Evolutionary conservation across 2,113 vertebrate genomes (phyloP), one percentile per base, ranked within the genome.

Genomic region (Mesitornis unicolor): DNA sequence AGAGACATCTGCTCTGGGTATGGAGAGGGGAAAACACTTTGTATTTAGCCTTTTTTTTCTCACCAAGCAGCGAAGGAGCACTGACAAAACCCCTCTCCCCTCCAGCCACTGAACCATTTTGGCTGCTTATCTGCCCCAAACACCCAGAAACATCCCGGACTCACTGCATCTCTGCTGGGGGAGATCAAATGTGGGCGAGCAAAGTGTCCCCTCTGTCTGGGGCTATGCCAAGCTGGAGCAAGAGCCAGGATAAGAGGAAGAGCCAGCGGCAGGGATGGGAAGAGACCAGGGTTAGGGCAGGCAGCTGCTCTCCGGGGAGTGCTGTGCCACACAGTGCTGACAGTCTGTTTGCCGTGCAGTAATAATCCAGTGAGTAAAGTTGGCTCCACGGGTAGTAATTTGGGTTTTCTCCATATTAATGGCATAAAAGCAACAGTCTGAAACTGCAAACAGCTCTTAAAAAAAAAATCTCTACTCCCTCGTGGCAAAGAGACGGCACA

Each of bases 381-480:
- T 78, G 13, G 51, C 90, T 93, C 63, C 45, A 57, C 0, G 3
- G 79, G 92, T 81, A 94, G 95, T 48, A 93, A 91, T 94, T 91
- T 74, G 93, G 88, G 85, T 90, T 94, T 94, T 91, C 78, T 88
- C 50, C 67, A 40, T 75, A 96, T 93, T 95, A 95, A 93, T 70
- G 56, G 87, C 75, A 88, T 91, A 94, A 96, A 97, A 84, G 93
- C 97, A 96, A 91, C 91, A 95, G 90, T 80, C 70, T 96, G 94
- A 96, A 92, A 96, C 68, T 36, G 79, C 91, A 95, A 97, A 97
- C 81, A 87, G 91, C 75, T 93, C 87, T 96, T 87, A 94, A 95
- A 95, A 81, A 93, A n/a, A 93, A 96, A 96, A 95, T 68, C 78
- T 79, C 87, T 86, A 82, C 84, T 95, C 94, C 95, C 95, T 77